phyloP scores from a whole-genome alignment of 2,888 invertebrate species.

The Proisotoma minuta region DNA sequence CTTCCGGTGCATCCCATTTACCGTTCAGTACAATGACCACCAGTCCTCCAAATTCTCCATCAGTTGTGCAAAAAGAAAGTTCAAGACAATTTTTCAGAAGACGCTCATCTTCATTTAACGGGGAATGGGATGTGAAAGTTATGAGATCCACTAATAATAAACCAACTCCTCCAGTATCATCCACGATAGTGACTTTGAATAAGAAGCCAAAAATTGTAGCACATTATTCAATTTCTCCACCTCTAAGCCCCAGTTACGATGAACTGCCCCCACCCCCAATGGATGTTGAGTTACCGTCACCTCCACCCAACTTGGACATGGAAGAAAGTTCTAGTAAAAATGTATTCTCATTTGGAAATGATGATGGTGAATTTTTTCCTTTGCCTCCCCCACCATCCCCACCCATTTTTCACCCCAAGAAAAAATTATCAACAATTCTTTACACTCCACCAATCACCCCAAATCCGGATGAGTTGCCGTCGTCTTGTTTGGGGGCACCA shows the following conservation, averaged over 20 bases:
- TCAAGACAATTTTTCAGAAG: neutral
- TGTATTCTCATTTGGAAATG: too few relatives aligned
- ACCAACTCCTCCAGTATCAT: neutral
- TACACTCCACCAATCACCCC: neutral
- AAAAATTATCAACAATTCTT: too few relatives aligned
- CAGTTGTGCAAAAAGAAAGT: neutral
- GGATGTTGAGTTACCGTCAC: conserved; percentile 15
- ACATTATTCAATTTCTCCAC: neutral
- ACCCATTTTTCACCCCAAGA: too few relatives aligned
- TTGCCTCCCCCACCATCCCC: conserved; percentile 27
- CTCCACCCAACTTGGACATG: conserved; percentile 5
- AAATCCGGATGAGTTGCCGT: neutral
- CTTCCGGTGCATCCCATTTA: neutral
- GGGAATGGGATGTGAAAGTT: neutral
- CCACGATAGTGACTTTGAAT: neutral
- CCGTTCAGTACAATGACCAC: neutral
- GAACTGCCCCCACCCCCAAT: conserved; percentile 12
- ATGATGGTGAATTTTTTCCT: conserved; percentile 8
- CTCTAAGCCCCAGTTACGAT: conserved; percentile 3
- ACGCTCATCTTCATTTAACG: conserved; percentile 4
- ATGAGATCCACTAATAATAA: neutral
- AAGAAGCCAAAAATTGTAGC: neutral
- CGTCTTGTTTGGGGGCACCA: conserved; percentile 8
- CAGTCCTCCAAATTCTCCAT: neutral
- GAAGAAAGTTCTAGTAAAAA: neutral